Evolutionary conservation across 2,113 vertebrate species (phyloP), one percentile per base, ranked within the genome.

Genomic region (Elaphurus davidianus): DNA sequence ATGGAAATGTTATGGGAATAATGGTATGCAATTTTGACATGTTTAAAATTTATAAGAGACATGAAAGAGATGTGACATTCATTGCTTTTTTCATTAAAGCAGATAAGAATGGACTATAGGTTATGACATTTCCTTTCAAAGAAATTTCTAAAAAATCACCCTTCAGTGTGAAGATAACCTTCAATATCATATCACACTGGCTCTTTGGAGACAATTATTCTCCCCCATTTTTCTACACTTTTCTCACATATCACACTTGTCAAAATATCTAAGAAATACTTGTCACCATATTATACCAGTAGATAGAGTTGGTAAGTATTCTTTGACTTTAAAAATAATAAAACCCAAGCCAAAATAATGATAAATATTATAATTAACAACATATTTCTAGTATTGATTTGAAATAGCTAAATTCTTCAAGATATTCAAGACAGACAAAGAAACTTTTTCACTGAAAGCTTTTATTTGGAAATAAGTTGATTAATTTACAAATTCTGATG

Each of bases 1-100:
- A 83, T 92, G 82, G 76, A 71, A 96, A 96, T 94, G 90, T 95
- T 94, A 95, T 95, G 45, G 93, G 30, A 96, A 96, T 93, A 96
- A 97, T 83, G 96, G 13, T 93, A 97, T 95, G 86, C 25, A 96
- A 98, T 96, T 97, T 94, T 96, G 90, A 95, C 64, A 87, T 95
- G 91, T 97, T 97, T 96, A 97, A 98, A 97, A 97, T 98, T 87
- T 98, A 97, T 97, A 94, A 97, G 98, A 93, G 30, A 97, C 98
- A 98, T 97, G 90, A 96, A 96, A 98, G 67, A 84, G 85, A 95
- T 98, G 90, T 94, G 98, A 87, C 98, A 98, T 99, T 99, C 98
- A 97, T 98, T 98, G 98, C 98, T 95, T 98, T 99, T 99, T 98
- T 98, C 98, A 98, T 98, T 99, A 98, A 98, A 99, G 94, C 87